Conservation (phyloP, 2,113 vertebrate species). For the Cebus imitator region DNA sequence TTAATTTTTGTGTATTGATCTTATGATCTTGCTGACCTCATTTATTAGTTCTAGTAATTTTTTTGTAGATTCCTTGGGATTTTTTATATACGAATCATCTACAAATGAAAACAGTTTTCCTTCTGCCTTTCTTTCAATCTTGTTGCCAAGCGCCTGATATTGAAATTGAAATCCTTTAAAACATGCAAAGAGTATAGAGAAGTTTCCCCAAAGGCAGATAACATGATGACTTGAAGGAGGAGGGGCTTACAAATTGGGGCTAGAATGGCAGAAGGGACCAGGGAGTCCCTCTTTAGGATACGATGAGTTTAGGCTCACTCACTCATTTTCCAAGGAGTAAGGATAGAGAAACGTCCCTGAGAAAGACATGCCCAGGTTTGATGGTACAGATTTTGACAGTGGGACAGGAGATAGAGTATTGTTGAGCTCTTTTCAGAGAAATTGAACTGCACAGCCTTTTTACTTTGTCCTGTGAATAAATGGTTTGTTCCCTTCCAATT, state of each 20-base stretch:
- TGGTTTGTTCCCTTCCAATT: not conserved
- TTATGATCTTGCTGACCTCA: not conserved
- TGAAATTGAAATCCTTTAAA: slow-evolving; percentile 37
- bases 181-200: not conserved
- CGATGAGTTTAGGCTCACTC: not conserved
- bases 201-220: not conserved
- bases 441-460: not conserved
- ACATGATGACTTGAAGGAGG: not conserved
- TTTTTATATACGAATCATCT: not conserved
- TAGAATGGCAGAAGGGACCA: not conserved
- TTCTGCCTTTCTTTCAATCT: slow-evolving; percentile 4
- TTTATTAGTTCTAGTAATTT: not conserved
- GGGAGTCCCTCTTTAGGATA: not conserved
- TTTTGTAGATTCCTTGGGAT: not conserved
- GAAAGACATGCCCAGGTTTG: not conserved
- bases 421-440: not conserved
- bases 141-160: not conserved
- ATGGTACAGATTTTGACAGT: not conserved
- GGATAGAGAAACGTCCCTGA: not conserved
- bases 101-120: slow-evolving; percentile 14
- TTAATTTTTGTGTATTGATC: not conserved
- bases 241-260: not conserved
- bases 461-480: not conserved
- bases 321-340: not conserved
- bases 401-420: not conserved